phyloP scores from a whole-genome alignment of 2,797 vertebrate genomes.

The Galaxias olidus region DNA sequence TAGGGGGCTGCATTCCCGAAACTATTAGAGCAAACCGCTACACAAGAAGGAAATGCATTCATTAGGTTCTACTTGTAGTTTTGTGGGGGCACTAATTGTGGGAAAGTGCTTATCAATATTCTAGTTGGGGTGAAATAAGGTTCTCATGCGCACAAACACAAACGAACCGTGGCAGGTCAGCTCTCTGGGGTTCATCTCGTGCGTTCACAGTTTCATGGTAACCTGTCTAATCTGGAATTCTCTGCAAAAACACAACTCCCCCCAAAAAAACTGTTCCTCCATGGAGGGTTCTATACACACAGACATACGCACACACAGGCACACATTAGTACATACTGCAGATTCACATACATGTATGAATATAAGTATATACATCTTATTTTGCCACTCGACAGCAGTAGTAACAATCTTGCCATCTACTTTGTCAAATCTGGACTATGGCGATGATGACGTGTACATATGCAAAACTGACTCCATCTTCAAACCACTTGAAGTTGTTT shows the following conservation, averaged over 20 bases:
- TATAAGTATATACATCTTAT: too few relatives aligned
- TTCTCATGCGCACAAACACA: conserved; percentile 1
- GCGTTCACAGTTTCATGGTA: conserved; percentile 1
- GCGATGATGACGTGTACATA: too few relatives aligned
- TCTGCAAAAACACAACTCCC: background rate
- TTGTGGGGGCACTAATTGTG: conserved; percentile 9
- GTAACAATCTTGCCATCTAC: too few relatives aligned
- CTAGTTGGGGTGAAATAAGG: conserved; percentile 25
- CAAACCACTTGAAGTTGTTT: too few relatives aligned
- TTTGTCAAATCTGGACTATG: too few relatives aligned
- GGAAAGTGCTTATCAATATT: conserved; percentile 11
- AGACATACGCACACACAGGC: conserved; percentile 22
- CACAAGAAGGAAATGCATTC: conserved; percentile 4
- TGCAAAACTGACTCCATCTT: background rate
- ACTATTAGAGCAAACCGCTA: conserved; percentile 5
- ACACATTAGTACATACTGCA: conserved; percentile 9
- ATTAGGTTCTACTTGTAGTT: conserved; percentile 10
- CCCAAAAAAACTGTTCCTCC: too few relatives aligned
- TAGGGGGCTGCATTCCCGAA: background rate
- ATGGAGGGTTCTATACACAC: too few relatives aligned
- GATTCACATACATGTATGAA: too few relatives aligned
- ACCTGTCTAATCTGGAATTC: conserved; percentile 5
- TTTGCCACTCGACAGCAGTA: too few relatives aligned
- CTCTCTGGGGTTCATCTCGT: conserved; percentile 7
- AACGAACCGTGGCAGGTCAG: conserved; percentile 1